A percentile compares a stretch with the other conserved stretches of the same genome.
Conservation (phyloP, 2,113 vertebrate species). For the Platichthys stellatus region DNA sequence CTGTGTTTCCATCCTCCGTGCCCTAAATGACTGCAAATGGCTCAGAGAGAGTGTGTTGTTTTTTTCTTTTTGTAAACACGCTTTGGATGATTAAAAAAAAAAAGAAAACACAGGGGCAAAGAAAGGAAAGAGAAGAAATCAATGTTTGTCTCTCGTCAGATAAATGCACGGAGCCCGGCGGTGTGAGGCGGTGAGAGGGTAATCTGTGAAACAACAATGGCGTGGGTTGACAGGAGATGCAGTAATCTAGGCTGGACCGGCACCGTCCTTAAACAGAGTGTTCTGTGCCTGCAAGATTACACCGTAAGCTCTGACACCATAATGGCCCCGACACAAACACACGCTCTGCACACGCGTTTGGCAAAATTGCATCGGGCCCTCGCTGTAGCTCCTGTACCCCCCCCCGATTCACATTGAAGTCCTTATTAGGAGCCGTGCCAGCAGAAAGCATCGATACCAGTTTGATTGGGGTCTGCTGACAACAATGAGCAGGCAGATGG, state of each 20-base stretch:
- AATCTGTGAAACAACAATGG: slow-evolving; percentile 78
- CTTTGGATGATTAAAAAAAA: slow-evolving; percentile 60
- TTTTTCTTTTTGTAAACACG: slow-evolving; percentile 27
- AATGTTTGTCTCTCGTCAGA: slow-evolving; percentile 72
- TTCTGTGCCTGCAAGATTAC: slow-evolving; percentile 74
- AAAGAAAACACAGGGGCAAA: slow-evolving; percentile 1
- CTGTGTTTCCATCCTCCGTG: slow-evolving; percentile 31
- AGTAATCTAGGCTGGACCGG: slow-evolving; percentile 72
- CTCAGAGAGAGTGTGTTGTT: slow-evolving; percentile 38
- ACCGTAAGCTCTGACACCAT: slow-evolving; percentile 69
- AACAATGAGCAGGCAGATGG: slow-evolving; percentile 54
- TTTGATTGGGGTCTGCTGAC: slow-evolving; percentile 65
- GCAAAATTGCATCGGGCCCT: slow-evolving; percentile 33
- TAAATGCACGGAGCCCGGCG: slow-evolving; percentile 64
- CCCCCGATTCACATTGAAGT: slow-evolving; percentile 9
- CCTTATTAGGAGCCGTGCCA: slow-evolving; percentile 25
- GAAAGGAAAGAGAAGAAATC: slow-evolving; percentile 68
- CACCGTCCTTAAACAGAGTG: slow-evolving; percentile 71
- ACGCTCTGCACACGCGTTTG: slow-evolving; percentile 1
- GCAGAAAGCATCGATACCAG: slow-evolving; percentile 48
- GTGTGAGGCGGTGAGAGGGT: slow-evolving; percentile 62
- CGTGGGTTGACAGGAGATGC: slow-evolving; percentile 63
- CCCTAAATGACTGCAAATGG: slow-evolving; percentile 53
- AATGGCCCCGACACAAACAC: slow-evolving; percentile 60
- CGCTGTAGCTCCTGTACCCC: slow-evolving; percentile 33